Conservation (phyloP, 2,113 vertebrate species). For the Cricetomys ansorgei region DNA sequence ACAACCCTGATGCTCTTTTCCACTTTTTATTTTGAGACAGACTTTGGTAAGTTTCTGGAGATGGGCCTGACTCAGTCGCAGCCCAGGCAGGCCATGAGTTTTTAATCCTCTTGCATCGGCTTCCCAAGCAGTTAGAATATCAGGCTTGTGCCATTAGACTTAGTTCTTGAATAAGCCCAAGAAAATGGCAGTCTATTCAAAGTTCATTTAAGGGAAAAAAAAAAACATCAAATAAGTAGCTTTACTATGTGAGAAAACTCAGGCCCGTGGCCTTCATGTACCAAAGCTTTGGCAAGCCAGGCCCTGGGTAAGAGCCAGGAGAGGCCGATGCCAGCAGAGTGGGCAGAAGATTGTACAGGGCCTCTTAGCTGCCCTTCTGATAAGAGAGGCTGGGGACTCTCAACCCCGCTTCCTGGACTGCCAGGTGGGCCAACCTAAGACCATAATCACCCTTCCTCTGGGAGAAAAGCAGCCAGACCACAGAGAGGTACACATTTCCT, state of each 20-base stretch:
- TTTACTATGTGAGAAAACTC: background rate
- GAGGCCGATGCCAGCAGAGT: background rate
- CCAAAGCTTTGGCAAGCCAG: background rate
- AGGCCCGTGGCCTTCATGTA: background rate
- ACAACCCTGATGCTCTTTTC: background rate
- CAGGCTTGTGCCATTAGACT: background rate
- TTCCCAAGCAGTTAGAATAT: background rate
- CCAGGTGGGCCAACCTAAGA: background rate
- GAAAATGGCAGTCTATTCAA: background rate
- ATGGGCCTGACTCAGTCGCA: background rate
- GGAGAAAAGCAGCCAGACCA: background rate
- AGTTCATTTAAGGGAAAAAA: background rate
- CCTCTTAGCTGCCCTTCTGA: background rate
- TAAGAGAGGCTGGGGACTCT: background rate
- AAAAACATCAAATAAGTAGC: background rate
- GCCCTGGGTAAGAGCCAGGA: background rate
- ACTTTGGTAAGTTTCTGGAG: background rate
- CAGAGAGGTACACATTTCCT: background rate
- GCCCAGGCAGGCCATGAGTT: background rate
- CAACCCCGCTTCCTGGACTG: background rate
- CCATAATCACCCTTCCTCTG: background rate
- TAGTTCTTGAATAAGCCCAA: background rate
- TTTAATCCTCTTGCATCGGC: background rate
- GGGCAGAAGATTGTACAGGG: background rate
- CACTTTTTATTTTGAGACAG: background rate